Evolutionary conservation across 2,888 invertebrate species (phyloP).

Genomic region (Baronia brevicornis): DNA sequence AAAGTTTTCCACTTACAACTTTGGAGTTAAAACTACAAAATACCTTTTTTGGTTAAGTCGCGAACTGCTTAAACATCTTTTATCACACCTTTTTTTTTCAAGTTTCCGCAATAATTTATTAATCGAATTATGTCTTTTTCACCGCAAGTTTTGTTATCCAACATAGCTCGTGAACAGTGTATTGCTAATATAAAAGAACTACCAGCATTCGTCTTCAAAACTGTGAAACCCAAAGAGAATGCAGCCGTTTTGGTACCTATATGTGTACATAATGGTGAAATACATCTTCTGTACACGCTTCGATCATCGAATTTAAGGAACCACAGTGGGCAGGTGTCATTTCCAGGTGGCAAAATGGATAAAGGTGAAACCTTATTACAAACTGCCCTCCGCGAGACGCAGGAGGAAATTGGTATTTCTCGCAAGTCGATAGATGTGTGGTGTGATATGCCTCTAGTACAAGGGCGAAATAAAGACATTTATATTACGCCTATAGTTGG

Average conservation of each 20-base stretch:
- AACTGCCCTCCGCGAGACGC: slow-evolving; percentile 90
- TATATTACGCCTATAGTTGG: slow-evolving; percentile 85
- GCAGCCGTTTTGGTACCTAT: slow-evolving; percentile 91
- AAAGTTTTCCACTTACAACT: too few species aligned
- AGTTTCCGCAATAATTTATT: not conserved
- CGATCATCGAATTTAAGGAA: slow-evolving; percentile 82
- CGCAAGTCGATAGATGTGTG: slow-evolving; percentile 79
- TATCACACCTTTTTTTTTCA: slow-evolving; percentile 13
- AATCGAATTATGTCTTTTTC: slow-evolving; percentile 37
- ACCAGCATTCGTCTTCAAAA: slow-evolving; percentile 60
- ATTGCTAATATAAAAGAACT: slow-evolving; percentile 71
- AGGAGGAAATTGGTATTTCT: slow-evolving; percentile 89
- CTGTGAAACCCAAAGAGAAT: slow-evolving; percentile 33
- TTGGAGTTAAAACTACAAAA: too few species aligned
- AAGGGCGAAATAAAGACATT: slow-evolving; percentile 54
- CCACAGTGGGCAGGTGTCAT: slow-evolving; percentile 90
- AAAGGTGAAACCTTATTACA: slow-evolving; percentile 76
- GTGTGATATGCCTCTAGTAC: slow-evolving; percentile 62
- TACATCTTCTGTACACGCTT: slow-evolving; percentile 88
- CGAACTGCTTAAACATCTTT: too few species aligned
- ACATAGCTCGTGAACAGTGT: slow-evolving; percentile 73
- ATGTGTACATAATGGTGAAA: slow-evolving; percentile 80
- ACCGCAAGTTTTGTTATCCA: slow-evolving; percentile 62
- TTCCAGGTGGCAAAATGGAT: slow-evolving; percentile 89
- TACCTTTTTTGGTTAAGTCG: too few species aligned